A percentile compares a stretch with the other conserved stretches of the same genome.
Conservation (phyloP, 2,888 invertebrate genomes). For the Lasioglossum oenotherae region DNA sequence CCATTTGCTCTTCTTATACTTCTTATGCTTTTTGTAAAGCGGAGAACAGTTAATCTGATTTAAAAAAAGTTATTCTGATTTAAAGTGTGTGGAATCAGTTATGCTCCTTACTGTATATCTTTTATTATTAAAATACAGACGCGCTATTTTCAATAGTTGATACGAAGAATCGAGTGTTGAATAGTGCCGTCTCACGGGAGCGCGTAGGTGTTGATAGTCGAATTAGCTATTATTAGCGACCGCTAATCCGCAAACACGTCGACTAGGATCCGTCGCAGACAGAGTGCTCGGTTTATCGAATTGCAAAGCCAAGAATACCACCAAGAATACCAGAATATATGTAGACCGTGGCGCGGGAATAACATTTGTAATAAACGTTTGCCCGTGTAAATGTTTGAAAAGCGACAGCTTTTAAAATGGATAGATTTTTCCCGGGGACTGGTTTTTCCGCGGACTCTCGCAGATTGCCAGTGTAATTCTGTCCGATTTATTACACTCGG, state of each 20-base stretch:
- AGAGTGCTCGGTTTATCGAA: neutral
- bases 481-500: slow-evolving; percentile 34
- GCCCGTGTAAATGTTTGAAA: neutral
- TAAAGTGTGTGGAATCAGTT: no score
- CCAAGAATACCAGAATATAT: neutral
- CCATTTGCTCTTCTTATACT: no score
- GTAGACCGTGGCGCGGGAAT: neutral
- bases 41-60: no score
- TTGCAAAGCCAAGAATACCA: neutral
- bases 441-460: neutral
- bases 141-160: no score
- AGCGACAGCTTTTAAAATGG: neutral
- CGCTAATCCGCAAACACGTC: slow-evolving; percentile 35
- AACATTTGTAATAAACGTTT: neutral
- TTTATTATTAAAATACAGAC: no score
- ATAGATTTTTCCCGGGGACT: neutral
- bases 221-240: slow-evolving; percentile 44
- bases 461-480: slow-evolving; percentile 32
- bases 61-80: no score
- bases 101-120: no score
- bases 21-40: no score
- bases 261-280: neutral
- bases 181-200: neutral
- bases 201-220: slow-evolving; percentile 17
- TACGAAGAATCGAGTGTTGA: neutral